Conservation (phyloP, 2,113 vertebrate species). For the Anolis sagrei region DNA sequence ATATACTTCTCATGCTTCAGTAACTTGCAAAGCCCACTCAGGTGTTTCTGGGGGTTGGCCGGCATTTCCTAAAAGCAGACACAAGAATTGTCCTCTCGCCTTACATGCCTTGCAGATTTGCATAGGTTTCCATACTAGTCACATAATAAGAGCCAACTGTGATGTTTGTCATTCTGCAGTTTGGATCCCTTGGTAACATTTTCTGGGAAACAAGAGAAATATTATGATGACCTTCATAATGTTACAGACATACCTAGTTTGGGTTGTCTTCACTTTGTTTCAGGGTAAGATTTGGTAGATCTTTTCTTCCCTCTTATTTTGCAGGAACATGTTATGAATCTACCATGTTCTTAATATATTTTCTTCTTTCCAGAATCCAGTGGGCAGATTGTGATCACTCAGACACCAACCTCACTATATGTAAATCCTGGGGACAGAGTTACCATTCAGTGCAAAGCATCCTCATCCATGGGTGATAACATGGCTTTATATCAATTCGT, state of each 20-base stretch:
- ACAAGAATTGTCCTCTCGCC: background rate
- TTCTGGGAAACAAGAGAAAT: background rate
- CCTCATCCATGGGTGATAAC: accelerated
- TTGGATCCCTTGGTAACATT: background rate
- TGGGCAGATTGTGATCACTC: background rate
- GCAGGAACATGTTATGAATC: no score
- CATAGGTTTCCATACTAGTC: no score
- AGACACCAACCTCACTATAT: slow-evolving; percentile 21
- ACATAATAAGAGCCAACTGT: background rate
- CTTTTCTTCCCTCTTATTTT: no score
- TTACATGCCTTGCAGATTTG: background rate
- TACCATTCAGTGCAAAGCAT: background rate
- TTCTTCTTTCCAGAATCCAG: background rate
- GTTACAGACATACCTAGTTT: background rate
- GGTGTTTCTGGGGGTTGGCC: background rate
- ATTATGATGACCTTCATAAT: background rate
- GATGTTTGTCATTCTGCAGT: background rate
- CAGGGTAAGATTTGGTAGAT: background rate
- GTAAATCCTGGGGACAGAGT: background rate
- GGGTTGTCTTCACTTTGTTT: background rate
- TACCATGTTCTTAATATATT: background rate
- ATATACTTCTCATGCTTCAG: background rate
- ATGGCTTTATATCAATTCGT: background rate
- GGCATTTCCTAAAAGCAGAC: no score
- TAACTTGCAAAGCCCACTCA: background rate